Conservation (phyloP, 1,140 invertebrate genomes). For the Saxidomus purpurata region DNA sequence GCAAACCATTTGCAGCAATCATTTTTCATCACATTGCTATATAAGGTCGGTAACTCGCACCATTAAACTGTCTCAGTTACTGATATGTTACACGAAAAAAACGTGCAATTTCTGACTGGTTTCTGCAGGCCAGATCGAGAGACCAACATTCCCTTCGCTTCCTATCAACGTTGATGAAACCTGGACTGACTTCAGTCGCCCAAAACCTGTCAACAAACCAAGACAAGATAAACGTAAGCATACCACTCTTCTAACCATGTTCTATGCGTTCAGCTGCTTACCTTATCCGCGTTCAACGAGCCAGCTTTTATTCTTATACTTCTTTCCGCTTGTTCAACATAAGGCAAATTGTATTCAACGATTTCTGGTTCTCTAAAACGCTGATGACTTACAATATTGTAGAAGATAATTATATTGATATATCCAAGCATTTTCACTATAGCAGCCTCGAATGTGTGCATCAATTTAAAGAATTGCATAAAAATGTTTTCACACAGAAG, state of each 20-base stretch:
- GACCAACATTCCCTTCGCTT: conserved; percentile 7
- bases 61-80: not conserved
- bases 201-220: not conserved
- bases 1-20: not conserved
- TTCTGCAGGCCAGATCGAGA: conserved; percentile 53
- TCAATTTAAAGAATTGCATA: too few species aligned
- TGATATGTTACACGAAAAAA: conserved; percentile 1
- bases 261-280: not conserved
- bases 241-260: not conserved
- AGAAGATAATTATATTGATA: too few species aligned
- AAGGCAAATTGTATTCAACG: not conserved
- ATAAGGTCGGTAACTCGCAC: not conserved
- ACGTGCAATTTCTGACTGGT: not conserved
- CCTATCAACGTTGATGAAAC: conserved; percentile 42
- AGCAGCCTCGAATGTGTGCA: too few species aligned
- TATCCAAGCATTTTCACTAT: too few species aligned
- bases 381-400: too few species aligned
- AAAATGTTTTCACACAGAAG: too few species aligned
- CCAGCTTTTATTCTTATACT: conserved; percentile 1
- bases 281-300: not conserved
- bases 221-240: conserved; percentile 56
- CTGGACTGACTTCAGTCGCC: conserved; percentile 39
- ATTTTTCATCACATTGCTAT: not conserved
- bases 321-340: not conserved
- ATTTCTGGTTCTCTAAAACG: not conserved